These are phyloP conservation scores for Philotrypesis tridentata DNA, from an alignment of 1,140 invertebrate species.

Conservation along the genomic window DNA sequence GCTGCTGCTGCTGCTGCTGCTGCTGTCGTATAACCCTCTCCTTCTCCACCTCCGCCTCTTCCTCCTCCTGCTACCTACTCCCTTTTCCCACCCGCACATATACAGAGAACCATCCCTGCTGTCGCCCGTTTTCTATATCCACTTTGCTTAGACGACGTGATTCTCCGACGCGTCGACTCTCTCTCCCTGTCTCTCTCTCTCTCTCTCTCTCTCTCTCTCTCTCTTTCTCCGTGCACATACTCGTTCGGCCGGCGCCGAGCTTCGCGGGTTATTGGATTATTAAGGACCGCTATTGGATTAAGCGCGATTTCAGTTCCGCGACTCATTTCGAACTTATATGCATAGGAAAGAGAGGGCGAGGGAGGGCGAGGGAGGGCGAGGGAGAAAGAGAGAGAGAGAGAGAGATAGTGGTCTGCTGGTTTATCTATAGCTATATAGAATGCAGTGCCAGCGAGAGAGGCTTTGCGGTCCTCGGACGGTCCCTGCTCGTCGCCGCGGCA, in stretches of 20 bases:
- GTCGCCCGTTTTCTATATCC: slow-evolving; percentile 50
- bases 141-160: slow-evolving; percentile 54
- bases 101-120: neutral
- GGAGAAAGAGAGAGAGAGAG: neutral
- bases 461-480: slow-evolving; percentile 23
- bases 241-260: slow-evolving; percentile 22
- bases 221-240: neutral
- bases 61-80: neutral
- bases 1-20: neutral
- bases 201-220: neutral
- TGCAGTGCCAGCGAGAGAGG: neutral
- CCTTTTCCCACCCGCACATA: neutral
- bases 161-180: slow-evolving; percentile 37
- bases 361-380: neutral
- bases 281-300: slow-evolving; percentile 73
- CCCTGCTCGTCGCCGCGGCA: slow-evolving; percentile 31
- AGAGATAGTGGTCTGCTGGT: neutral
- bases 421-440: neutral
- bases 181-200: neutral
- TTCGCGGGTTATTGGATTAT: slow-evolving; percentile 70
- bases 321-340: slow-evolving; percentile 63
- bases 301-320: slow-evolving; percentile 65
- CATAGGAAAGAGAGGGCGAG: neutral
- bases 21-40: neutral
- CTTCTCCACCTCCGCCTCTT: neutral